Evolutionary conservation across 2,113 vertebrate species (phyloP), one percentile per base, ranked within the genome.

Genomic region (Nannospalax galili): DNA sequence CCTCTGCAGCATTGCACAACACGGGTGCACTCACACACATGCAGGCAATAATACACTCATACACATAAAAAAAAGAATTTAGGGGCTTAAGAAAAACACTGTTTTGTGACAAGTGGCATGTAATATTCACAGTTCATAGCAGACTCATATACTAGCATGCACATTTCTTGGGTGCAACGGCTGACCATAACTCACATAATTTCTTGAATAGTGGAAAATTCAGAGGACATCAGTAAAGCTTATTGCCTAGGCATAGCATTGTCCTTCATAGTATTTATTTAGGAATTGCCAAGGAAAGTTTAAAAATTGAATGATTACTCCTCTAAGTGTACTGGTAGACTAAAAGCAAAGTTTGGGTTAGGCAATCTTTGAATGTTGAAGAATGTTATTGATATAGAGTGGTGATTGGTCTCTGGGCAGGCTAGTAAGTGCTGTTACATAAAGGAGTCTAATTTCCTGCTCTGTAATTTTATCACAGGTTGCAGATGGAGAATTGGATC

Each of bases 391-490:
- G 81, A 88, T 88, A 88, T 11, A 30, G 45, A 93, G 60, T 93
- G 72, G 74, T 92, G 90, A 88, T 84, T 95, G 84, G 82, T 87
- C 40, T 90, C 92, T 85, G 69, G 64, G 58, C 56, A 92, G 48
- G 20, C 84, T 85, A 91, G 52, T 96, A 96, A 96, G 88, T 95
- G 69, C 62, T 35, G 9, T 97, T 96, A 96, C 91, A 96, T 92
- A 97, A 95, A 95, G 10, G 48, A 95, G 40, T 92, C 91, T 97
- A 96, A 96, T 97, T 97, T 96, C 78, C 88, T 95, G 64, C 40
- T 96, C 85, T 95, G 81, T 95, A 93, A 97, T 97, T 96, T 95
- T 92, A 92, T 93, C 78, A 93, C 30, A 89, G 40, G 35, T 95
- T 97, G 40, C 52, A 97, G 78, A 94, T 85, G 67, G 80, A 95